These are phyloP conservation scores for Mesoligia furuncula DNA, from an alignment of 2,888 invertebrate species.

Conservation along the genomic window DNA sequence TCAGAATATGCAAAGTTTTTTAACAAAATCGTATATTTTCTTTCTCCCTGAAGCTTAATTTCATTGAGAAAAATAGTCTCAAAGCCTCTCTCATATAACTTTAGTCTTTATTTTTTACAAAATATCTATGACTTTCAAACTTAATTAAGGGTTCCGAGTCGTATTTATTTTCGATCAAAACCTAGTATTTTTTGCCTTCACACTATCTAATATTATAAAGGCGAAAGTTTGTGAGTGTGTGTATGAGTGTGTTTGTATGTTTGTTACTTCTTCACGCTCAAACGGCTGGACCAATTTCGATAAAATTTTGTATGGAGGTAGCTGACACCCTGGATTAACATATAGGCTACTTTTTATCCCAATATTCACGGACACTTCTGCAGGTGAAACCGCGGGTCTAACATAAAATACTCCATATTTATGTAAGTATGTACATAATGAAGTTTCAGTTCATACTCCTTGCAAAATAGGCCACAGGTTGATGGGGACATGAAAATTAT, in stretches of 20 bases:
- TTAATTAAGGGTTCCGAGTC: conserved; percentile 4
- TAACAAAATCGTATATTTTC: not conserved
- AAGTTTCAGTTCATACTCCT: conserved; percentile 19
- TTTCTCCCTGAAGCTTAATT: not conserved
- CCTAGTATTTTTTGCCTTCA: conserved; percentile 18
- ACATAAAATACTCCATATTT: conserved; percentile 15
- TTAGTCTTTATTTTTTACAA: conserved; percentile 10
- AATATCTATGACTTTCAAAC: conserved; percentile 6
- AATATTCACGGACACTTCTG: no score
- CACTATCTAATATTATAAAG: no score
- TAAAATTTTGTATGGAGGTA: no score
- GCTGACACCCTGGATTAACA: no score
- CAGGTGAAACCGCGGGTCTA: no score
- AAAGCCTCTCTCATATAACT: not conserved
- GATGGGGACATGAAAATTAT: conserved; percentile 48
- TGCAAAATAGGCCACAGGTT: conserved; percentile 34
- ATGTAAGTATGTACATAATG: not conserved
- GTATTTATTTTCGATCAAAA: conserved; percentile 36
- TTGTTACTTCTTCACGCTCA: no score
- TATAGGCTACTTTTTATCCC: no score
- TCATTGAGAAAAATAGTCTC: conserved; percentile 7
- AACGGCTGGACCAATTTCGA: no score
- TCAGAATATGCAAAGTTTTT: no score
- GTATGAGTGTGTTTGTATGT: no score
- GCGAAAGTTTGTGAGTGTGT: no score